Base-by-base conservation (phyloP, 2,797 vertebrate species). In the Myotis findleyi region DNA sequence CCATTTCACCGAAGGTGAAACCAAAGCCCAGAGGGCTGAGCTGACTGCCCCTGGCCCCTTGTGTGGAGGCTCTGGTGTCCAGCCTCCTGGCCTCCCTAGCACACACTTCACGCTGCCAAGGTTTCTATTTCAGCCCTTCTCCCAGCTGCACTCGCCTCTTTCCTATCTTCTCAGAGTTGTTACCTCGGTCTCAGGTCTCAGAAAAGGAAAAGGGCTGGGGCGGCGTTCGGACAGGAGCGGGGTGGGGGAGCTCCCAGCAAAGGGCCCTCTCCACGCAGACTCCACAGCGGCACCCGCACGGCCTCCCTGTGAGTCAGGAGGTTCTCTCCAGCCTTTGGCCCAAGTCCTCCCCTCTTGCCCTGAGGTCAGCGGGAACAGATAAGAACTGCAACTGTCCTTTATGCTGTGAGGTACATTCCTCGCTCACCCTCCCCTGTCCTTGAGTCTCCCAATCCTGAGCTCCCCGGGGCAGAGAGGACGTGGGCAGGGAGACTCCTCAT, bases 121-220 rank as follows among this genome's bases (percentile, higher is more conserved):
- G 33, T 5, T 41, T 64, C 13, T 17, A 38, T 33, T 41, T n/a
- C 47, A 81, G 77, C 81, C 44, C 59, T 84, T 59, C 82, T 14
- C n/a, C 53, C 44, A 75, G n/a, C 7, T 33, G 69, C 73, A 55
- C 44, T 72, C 25, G 21, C 49, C 17, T 27, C 62, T 76, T 53
- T 88, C 64, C n/a, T 92, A 13, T 57, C 73, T 92, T 93, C 55
- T 77, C 83, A 36, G 69, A 44, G 71, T 88, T 80, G 36, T 6
- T 4, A 18, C 71, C 77, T 95, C 11, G 89, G 59, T 57, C n/a
- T n/a, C 10, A 69, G 62, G 30, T 69, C 33, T 17, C 53, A 71
- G 89, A 38, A 80, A 80, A 71, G 69, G 73, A 64, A 90, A 92
- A 13, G 62, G 27, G 11, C 62, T n/a, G 20, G 7, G 9, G 44